A percentile compares a stretch with the other conserved stretches of the same genome.
These are phyloP conservation scores for Caenorhabditis remanei DNA, from an alignment of 1,140 invertebrate genomes.

Conservation along the genomic window DNA sequence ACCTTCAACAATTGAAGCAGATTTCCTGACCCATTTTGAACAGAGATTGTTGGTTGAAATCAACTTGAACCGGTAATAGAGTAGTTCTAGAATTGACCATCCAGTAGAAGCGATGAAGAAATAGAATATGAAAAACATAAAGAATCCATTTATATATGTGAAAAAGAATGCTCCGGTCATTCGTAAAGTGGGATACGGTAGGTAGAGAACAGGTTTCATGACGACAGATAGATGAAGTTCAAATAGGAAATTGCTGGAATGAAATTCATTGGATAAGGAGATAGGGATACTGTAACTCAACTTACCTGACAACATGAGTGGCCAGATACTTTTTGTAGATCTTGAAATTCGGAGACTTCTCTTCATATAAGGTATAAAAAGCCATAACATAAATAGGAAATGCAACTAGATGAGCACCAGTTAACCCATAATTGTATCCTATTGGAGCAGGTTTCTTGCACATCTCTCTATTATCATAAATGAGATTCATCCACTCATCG, in stretches of 20 bases:
- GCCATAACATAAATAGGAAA: constrained; percentile 27
- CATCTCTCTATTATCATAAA: constrained; percentile 27
- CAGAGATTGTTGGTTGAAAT: neutral
- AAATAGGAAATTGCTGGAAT: constrained; percentile 7
- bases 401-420: neutral
- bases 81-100: constrained; percentile 11
- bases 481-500: constrained; percentile 4
- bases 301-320: neutral
- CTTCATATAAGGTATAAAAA: constrained; percentile 1
- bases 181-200: constrained; percentile 3
- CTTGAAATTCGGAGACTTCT: constrained; percentile 3
- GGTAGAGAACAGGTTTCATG: constrained; percentile 17
- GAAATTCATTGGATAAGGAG: neutral
- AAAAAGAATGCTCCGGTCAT: neutral
- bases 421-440: neutral
- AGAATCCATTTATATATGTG: neutral
- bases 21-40: neutral
- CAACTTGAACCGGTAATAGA: neutral
- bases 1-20: neutral
- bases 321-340: constrained; percentile 1
- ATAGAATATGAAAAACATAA: neutral
- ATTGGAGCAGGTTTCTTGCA: constrained; percentile 11
- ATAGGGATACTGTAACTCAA: too few relatives aligned
- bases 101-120: neutral
- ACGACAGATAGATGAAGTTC: constrained; percentile 8